phyloP scores from a whole-genome alignment of 1,140 invertebrate species.

The Trypoxylus dichotomus region DNA sequence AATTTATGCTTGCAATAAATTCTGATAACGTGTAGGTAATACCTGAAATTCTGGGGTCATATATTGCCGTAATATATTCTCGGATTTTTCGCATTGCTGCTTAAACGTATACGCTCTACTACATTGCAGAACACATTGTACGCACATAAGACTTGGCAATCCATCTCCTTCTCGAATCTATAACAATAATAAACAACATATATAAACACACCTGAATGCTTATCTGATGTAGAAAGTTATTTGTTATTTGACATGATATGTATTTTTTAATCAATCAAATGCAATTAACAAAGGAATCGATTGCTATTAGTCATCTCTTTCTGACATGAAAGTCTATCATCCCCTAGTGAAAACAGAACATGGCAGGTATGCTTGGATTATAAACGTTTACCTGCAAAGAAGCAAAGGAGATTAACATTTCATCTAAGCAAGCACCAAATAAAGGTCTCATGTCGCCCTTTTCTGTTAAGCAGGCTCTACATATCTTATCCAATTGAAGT shows the following conservation, averaged over 20 bases:
- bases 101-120: constrained; percentile 57
- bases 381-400: constrained; percentile 48
- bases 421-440: constrained; percentile 55
- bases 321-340: not conserved
- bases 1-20: not conserved
- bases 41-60: constrained; percentile 54
- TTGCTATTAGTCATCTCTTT: constrained; percentile 8
- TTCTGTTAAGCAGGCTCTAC: constrained; percentile 52
- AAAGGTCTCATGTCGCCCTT: constrained; percentile 55
- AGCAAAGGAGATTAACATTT: constrained; percentile 54
- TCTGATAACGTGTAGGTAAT: not conserved
- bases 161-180: constrained; percentile 56
- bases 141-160: constrained; percentile 55
- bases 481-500: constrained; percentile 53
- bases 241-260: no score
- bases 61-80: constrained; percentile 51
- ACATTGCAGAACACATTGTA: constrained; percentile 56
- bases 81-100: constrained; percentile 56
- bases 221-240: no score
- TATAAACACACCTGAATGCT: no score
- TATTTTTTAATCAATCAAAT: no score
- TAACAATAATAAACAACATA: constrained; percentile 33
- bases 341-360: not conserved
- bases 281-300: constrained; percentile 1
- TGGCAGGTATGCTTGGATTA: not conserved